Percentiles rank a stretch among this genome's conserved stretches.
phyloP scores from a whole-genome alignment of 2,888 invertebrate genomes.

The Cerastis leucographa region DNA sequence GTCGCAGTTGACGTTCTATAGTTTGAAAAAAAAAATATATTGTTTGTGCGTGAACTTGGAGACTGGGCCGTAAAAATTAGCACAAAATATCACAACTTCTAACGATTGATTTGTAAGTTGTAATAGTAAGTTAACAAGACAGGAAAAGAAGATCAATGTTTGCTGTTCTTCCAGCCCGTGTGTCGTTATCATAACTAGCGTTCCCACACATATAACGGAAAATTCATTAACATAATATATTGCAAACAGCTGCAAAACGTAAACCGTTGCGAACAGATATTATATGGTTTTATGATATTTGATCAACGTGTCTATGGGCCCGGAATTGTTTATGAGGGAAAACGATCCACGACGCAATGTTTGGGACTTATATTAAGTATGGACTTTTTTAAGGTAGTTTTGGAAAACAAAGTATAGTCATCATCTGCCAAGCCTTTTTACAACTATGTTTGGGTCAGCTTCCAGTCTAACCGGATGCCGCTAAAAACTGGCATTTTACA shows the following conservation, averaged over 20 bases:
- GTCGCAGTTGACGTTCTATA: no score
- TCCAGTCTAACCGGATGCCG: no score
- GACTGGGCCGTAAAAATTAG: no score
- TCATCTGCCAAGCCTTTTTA: no score
- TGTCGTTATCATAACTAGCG: conserved; percentile 72
- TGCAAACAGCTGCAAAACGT: conserved; percentile 70
- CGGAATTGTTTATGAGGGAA: conserved; percentile 27
- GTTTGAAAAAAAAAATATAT: no score
- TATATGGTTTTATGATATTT: conserved; percentile 64
- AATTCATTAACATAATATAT: conserved; percentile 76
- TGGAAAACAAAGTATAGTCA: neutral
- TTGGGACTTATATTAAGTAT: neutral
- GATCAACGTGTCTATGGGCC: conserved; percentile 37
- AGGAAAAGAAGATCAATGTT: neutral
- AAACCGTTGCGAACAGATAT: conserved; percentile 55
- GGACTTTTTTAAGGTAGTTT: neutral
- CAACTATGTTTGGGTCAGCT: no score
- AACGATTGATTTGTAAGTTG: no score
- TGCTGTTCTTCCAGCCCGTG: conserved; percentile 51
- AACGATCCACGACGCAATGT: neutral
- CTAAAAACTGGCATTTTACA: no score
- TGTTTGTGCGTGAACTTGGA: no score
- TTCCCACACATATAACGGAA: conserved; percentile 68
- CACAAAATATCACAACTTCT: no score
- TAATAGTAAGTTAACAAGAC: no score